Conservation (phyloP, 2,113 vertebrate genomes). For the Nymphicus hollandicus region DNA sequence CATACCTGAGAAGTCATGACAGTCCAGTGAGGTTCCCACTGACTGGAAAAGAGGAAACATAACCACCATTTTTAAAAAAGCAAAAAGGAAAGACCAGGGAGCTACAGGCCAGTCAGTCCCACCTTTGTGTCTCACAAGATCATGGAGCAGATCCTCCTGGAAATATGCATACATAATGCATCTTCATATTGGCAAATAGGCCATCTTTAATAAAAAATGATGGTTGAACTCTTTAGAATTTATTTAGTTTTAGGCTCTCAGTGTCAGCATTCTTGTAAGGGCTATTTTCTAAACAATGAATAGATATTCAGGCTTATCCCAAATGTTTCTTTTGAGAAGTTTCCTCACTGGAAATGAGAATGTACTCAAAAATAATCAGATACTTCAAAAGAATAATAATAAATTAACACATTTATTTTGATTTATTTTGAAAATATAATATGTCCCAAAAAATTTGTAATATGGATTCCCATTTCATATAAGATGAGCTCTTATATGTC, state of each 20-base stretch:
- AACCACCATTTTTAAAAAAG: background rate
- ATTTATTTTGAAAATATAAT: background rate
- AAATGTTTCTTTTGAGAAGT: background rate
- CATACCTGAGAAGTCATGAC: background rate
- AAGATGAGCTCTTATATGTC: background rate
- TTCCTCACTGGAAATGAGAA: background rate
- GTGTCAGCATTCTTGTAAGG: background rate
- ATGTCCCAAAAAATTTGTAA: rapidly evolving
- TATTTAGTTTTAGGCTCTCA: background rate
- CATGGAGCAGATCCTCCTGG: background rate
- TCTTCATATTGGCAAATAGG: background rate
- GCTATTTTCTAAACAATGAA: background rate
- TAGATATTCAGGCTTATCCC: background rate
- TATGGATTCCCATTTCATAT: background rate
- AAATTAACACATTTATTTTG: background rate
- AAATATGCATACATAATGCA: background rate
- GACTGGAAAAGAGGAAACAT: background rate
- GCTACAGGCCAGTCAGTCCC: background rate
- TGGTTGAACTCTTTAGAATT: background rate
- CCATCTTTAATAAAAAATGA: background rate
- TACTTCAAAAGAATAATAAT: background rate
- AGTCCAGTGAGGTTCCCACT: background rate
- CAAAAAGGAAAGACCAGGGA: background rate
- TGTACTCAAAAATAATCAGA: background rate
- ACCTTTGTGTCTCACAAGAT: background rate